phyloP scores from a whole-genome alignment of 2,888 invertebrate genomes.

The Erynnis tages region DNA sequence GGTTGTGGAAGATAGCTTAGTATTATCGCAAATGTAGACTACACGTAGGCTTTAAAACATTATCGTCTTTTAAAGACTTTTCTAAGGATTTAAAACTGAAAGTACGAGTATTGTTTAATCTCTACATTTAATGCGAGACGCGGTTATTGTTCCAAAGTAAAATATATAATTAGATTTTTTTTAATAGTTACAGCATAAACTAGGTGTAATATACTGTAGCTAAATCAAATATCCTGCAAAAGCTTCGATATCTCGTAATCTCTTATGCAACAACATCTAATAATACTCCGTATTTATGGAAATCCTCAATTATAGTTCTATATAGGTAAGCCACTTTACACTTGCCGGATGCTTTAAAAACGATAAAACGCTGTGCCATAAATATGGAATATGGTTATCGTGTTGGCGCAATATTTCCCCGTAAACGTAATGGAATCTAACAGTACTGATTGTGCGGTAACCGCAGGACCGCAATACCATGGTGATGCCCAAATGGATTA shows the following conservation, averaged over 20 bases:
- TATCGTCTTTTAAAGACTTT: too few species aligned
- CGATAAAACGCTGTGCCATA: not conserved
- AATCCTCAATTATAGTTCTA: conserved; percentile 4
- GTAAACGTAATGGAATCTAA: conserved; percentile 21
- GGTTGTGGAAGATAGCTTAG: not conserved
- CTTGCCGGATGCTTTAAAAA: conserved; percentile 6
- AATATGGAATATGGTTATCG: conserved; percentile 4
- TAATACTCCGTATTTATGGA: not conserved
- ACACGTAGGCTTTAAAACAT: too few species aligned
- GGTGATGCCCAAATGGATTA: conserved; percentile 15
- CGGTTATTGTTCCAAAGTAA: too few species aligned
- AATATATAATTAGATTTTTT: too few species aligned
- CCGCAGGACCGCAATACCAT: conserved; percentile 9
- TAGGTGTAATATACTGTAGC: too few species aligned
- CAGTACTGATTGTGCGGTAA: conserved; percentile 21
- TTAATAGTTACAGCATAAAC: too few species aligned
- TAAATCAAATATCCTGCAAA: too few species aligned
- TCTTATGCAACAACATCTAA: too few species aligned
- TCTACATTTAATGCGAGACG: too few species aligned
- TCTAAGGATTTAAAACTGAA: too few species aligned
- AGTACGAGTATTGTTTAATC: too few species aligned
- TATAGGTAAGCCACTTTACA: conserved; percentile 12
- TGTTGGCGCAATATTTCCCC: conserved; percentile 18
- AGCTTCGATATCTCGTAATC: too few species aligned
- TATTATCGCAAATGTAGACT: not conserved